Base-by-base conservation (phyloP, 2,113 vertebrate genomes). In the Eupsittula cactorum region DNA sequence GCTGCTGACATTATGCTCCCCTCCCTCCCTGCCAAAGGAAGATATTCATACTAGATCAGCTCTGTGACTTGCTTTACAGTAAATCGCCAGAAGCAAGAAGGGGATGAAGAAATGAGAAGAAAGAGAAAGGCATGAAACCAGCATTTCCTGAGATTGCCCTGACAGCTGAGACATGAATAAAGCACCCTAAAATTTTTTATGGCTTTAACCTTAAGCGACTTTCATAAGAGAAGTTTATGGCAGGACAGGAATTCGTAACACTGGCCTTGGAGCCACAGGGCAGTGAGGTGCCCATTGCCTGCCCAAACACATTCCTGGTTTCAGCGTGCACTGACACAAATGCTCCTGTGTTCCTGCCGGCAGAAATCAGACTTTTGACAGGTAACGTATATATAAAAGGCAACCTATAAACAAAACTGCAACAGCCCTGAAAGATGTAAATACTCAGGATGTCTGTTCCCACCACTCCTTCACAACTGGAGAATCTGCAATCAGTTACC, bases 161-260 rank as follows among this genome's bases (percentile, higher is more conserved):
- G 92, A 88, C 88, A 92, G 70, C 49, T 67, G 76, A 90, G 90
- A 86, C 21, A 20, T 31, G 71, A 90, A 92, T 59, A 83, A 92
- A 96, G 39, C n/a, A 65, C 63, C 37, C 41, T 53, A 37, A 77
- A 70, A 18, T 49, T 93, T 91, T 91, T 76, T 74, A 31, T 5
- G 3, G 49, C 71, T 88, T 94, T 93, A 93, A 88, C 79, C 44
- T 83, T 41, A 90, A 86, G 60, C 6, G 11, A 57, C 86, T 95
- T 89, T 59, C 35, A 52, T 52, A 44, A 0, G 2, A 79, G 64
- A 82, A 76, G 16, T 64, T 91, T 91, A 52, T 76, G 74, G 52
- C 52, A 92, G 31, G 53, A 47, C 47, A n/a, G 81, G 67, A 91
- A n/a, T 37, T 46, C 65, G 39, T 82, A 76, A 31, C 25, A 13